A percentile compares a stretch with the other conserved stretches of the same genome.
Conservation (phyloP, 2,888 invertebrate species). For the Plebejus anna region DNA sequence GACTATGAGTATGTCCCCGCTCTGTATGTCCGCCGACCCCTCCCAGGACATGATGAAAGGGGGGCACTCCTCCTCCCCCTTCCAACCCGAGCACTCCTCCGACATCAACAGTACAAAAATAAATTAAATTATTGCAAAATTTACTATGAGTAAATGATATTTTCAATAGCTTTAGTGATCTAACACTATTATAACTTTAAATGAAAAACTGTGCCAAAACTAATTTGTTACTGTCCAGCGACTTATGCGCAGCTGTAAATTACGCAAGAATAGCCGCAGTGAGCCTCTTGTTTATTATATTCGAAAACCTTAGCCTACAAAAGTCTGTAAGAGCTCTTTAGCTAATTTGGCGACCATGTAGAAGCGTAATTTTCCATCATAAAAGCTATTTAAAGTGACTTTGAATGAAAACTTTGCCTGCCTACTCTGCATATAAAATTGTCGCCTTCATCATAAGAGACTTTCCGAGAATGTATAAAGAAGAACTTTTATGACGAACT, state of each 20-base stretch:
- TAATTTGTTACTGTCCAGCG: background rate
- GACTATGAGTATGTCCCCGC: constrained; percentile 85
- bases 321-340: background rate
- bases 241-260: background rate
- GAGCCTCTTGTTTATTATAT: background rate
- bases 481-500: constrained; percentile 12
- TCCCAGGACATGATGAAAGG: constrained; percentile 83
- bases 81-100: constrained; percentile 60
- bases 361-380: background rate
- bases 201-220: background rate
- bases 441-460: constrained; percentile 6
- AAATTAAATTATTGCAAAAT: constrained; percentile 40
- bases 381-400: constrained; percentile 19
- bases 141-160: background rate
- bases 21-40: constrained; percentile 84
- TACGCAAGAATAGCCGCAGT: background rate
- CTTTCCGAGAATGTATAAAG: background rate
- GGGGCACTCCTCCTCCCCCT: constrained; percentile 72
- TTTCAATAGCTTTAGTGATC: background rate
- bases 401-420: background rate
- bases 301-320: background rate
- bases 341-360: background rate
- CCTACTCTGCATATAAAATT: constrained; percentile 5
- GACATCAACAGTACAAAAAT: constrained; percentile 56
- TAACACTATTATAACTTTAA: background rate